Base-by-base conservation (phyloP, 2,113 vertebrate species). In the Silurus asotus region DNA sequence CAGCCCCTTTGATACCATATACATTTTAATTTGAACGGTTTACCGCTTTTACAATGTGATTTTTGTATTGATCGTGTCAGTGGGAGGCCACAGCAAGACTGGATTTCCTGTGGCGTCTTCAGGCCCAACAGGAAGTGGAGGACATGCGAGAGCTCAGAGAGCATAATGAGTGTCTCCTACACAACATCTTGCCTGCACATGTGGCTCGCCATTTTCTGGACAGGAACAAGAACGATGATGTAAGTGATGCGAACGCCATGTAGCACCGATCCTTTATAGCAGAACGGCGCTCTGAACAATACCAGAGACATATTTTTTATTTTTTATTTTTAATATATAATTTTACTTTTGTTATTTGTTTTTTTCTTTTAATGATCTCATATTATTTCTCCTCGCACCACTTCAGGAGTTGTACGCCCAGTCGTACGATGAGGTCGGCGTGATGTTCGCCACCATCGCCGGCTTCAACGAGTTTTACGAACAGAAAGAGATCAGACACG, bases 381-480 rank as follows among this genome's bases (percentile, higher is more conserved):
- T 23, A 65, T 58, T 19, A 5, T 15, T 28, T 14, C 48, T 64
- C 28, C 37, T 25, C 6, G 8, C 17, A 23, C 84, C 1, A 82
- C 11, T 81, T 84, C 77, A 94, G 98, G 97, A 98, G 86, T 93
- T 98, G 81, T 99, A 99, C 88, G 97, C 97, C 14, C 98, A 98
- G 86, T 99, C 97, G 58, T 99, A 98, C 0, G 96, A 99, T 55
- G 97, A 98, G 20, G 98, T 99, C 0, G 97, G 98, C 0, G 98
- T 99, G 74, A 97, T 99, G 98, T 99, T 99, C 89, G 98, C 98
- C 70, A 98, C 97, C 74, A 96, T 99, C 75, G 95, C 96, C 0
- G 98, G 97, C 75, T 98, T 99, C 91, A 96, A 97, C 5, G 96
- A 99, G 84, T 99, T 97, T 85, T 98, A 99, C 87, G 98, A 98